Conservation (phyloP, 2,888 invertebrate species). For the Orchesellides sinensis region DNA sequence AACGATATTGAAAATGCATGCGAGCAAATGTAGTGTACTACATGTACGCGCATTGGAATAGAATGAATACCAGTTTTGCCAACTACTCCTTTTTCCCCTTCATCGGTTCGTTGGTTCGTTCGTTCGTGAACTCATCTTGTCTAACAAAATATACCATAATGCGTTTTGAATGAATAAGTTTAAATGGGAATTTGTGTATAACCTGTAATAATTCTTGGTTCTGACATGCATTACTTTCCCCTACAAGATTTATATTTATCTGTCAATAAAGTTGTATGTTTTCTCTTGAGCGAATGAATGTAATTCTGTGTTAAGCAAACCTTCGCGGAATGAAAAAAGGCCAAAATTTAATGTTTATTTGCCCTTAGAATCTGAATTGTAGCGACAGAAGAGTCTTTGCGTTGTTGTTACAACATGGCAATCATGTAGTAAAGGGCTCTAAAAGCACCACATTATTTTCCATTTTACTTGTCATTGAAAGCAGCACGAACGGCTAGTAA, state of each 20-base stretch:
- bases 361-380: neutral
- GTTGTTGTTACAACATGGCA: neutral
- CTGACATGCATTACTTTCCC: slow-evolving; percentile 23
- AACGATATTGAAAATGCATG: neutral
- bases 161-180: neutral
- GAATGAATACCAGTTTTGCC: neutral
- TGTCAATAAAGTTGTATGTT: slow-evolving; percentile 5
- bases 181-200: neutral
- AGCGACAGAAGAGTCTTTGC: neutral
- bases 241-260: slow-evolving; percentile 25
- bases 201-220: slow-evolving; percentile 26
- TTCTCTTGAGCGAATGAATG: neutral
- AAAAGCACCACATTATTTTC: slow-evolving; percentile 15
- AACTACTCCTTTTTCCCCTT: neutral
- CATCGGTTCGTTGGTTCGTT: neutral
- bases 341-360: neutral
- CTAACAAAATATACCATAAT: neutral
- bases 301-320: neutral
- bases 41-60: neutral
- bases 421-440: neutral
- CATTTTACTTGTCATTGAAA: slow-evolving; percentile 30
- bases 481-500: slow-evolving; percentile 5
- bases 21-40: neutral
- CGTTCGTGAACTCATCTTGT: neutral
- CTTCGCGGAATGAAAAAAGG: neutral